A percentile compares a stretch with the other conserved stretches of the same genome.
Conservation (phyloP, 2,888 invertebrate species). For the Rambutsinella grinnellia region DNA sequence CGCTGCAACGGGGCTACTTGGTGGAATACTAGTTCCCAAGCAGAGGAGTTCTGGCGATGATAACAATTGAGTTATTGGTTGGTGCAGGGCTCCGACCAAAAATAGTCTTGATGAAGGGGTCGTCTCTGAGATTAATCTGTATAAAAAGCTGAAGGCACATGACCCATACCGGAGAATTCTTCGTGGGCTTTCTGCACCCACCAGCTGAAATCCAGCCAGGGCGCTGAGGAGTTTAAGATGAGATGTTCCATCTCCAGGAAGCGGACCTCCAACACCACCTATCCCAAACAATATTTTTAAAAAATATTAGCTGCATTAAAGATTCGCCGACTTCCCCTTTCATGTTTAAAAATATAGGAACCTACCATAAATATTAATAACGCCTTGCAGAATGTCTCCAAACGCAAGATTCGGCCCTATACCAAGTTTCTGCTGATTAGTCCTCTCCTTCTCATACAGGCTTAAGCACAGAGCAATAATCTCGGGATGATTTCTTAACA, state of each 20-base stretch:
- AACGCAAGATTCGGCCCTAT: constrained; percentile 48
- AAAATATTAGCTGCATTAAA: no score
- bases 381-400: constrained; percentile 61
- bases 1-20: constrained; percentile 53
- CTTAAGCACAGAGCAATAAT: constrained; percentile 62
- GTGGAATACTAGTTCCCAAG: constrained; percentile 55
- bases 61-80: constrained; percentile 90
- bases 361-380: constrained; percentile 64
- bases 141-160: constrained; percentile 88
- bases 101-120: constrained; percentile 93
- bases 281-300: background rate
- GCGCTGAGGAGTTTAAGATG: constrained; percentile 61
- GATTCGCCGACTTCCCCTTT: no score
- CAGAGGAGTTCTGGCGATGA: constrained; percentile 62
- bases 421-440: constrained; percentile 29
- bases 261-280: constrained; percentile 65
- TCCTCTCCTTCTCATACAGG: constrained; percentile 60
- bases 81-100: constrained; percentile 90
- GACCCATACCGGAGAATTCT: constrained; percentile 86
- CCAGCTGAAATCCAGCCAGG: constrained; percentile 61
- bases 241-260: constrained; percentile 63
- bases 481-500: constrained; percentile 63
- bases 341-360: no score
- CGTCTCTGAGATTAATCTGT: constrained; percentile 89
- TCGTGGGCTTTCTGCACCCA: constrained; percentile 62